These are phyloP conservation scores for Cyphomyrmex costatus DNA, from an alignment of 1,140 invertebrate genomes.

Conservation along the genomic window DNA sequence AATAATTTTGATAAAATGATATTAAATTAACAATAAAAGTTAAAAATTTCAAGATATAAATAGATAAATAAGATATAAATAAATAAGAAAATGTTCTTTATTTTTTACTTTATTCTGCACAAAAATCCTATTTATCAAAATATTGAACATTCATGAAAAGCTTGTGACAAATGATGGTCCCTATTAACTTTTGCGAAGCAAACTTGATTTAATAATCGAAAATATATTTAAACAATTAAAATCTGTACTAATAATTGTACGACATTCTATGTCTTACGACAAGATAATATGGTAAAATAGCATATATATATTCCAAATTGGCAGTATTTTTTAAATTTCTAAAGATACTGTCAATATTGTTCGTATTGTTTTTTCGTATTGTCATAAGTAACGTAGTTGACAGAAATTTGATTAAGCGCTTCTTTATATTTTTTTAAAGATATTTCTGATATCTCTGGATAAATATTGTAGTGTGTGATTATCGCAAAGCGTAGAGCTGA, in stretches of 20 bases:
- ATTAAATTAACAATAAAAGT: conserved; percentile 1
- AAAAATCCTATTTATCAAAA: conserved; percentile 10
- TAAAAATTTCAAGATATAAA: background rate
- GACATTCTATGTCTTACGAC: background rate
- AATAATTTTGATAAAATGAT: background rate
- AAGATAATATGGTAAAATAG: background rate
- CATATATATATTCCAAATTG: conserved; percentile 26
- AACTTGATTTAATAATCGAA: conserved; percentile 3
- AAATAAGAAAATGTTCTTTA: background rate
- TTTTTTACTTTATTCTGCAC: background rate
- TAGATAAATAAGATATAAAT: conserved; percentile 4
- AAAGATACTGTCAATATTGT: conserved; percentile 29
- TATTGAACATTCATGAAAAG: conserved; percentile 2
- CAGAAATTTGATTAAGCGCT: conserved; percentile 10
- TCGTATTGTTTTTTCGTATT: conserved; percentile 11
- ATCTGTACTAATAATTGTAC: background rate
- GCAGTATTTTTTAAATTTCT: background rate
- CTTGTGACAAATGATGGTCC: conserved; percentile 9
- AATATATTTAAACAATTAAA: background rate
- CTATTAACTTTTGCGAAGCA: conserved; percentile 2
- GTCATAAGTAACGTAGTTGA: background rate
- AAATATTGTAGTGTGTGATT: background rate
- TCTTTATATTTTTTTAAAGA: background rate
- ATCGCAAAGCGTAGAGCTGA: background rate
- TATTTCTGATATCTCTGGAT: background rate